Conservation (phyloP, 2,797 vertebrate genomes). For the Leptodactylus fallax region DNA sequence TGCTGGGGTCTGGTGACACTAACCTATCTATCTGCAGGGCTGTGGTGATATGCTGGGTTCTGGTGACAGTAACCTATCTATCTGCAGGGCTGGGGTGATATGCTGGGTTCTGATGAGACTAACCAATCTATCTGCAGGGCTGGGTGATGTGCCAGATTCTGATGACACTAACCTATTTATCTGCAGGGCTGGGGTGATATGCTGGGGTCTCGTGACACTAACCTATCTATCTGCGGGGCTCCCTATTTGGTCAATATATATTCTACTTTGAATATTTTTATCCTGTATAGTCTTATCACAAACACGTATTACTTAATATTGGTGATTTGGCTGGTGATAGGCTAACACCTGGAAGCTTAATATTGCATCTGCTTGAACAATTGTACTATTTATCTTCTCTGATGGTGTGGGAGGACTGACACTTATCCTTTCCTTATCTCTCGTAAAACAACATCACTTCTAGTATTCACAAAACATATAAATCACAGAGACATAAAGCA, state of each 20-base stretch:
- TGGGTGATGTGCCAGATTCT: too few species aligned
- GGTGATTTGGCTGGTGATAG: background rate
- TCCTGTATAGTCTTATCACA: background rate
- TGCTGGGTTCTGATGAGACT: too few species aligned
- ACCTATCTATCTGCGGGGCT: too few species aligned
- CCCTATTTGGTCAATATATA: background rate
- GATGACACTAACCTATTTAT: too few species aligned
- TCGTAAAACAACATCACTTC: background rate
- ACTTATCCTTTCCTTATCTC: slow-evolving; percentile 7
- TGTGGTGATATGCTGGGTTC: too few species aligned
- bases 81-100: too few species aligned
- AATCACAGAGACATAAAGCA: background rate
- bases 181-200: too few species aligned
- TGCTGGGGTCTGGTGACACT: too few species aligned
- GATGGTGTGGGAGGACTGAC: background rate
- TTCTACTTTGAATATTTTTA: background rate
- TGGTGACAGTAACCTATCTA: too few species aligned
- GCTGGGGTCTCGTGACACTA: too few species aligned
- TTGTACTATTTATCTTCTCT: background rate
- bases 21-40: too few species aligned
- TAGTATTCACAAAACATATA: background rate
- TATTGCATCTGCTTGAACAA: background rate
- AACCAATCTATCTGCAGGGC: too few species aligned
- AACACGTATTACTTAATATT: background rate
- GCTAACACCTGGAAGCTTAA: background rate